These are phyloP conservation scores for Gymnobelideus leadbeateri DNA, from an alignment of 2,113 vertebrate species.

Conservation along the genomic window DNA sequence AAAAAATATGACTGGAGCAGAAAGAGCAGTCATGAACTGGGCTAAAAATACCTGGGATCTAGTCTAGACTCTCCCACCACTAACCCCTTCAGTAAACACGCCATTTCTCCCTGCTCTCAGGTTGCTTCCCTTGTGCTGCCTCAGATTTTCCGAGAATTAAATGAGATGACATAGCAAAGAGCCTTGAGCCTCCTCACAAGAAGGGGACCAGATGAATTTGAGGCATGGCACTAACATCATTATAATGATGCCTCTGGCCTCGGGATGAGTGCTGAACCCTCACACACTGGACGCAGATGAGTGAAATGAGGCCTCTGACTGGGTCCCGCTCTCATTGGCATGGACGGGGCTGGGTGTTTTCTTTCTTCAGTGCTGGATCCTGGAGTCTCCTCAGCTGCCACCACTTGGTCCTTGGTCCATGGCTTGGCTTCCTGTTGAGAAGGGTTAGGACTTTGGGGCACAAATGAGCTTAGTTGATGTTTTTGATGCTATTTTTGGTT, in stretches of 20 bases:
- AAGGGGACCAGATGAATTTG: slow-evolving; percentile 11
- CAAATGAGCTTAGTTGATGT: slow-evolving; percentile 41
- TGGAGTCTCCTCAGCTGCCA: not conserved
- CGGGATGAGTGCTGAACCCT: slow-evolving; percentile 17
- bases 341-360: not conserved
- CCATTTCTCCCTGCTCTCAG: not conserved
- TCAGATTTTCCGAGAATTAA: slow-evolving; percentile 25
- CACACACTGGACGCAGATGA: not conserved
- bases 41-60: not conserved
- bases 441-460: not conserved
- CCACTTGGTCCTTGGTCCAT: not conserved
- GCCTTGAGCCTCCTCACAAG: not conserved
- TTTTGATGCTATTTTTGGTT: slow-evolving; percentile 31
- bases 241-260: slow-evolving; percentile 32
- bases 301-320: not conserved
- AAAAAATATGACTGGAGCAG: slow-evolving; percentile 1
- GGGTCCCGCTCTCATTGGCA: not conserved
- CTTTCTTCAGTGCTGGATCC: not conserved
- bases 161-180: not conserved
- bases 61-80: not conserved
- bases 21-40: not conserved
- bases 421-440: slow-evolving; percentile 29
- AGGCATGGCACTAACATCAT: not conserved
- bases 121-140: not conserved
- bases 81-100: not conserved